Evolutionary conservation across 2,888 invertebrate species (phyloP).

Genomic region (Eulithis testata): DNA sequence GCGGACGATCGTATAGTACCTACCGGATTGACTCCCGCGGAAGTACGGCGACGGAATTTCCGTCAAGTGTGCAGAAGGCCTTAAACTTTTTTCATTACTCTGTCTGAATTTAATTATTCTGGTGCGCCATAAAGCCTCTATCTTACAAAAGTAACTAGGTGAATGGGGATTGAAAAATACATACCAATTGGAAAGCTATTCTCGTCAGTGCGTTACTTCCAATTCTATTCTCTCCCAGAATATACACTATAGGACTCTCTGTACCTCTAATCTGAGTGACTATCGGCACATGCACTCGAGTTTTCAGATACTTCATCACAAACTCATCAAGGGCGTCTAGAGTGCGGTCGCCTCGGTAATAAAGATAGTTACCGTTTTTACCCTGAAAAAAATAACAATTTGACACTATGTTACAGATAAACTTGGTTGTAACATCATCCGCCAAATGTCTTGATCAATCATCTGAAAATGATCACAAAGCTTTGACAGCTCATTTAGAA

Average conservation of each 20-base stretch:
- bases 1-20: no score
- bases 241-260: slow-evolving; percentile 77
- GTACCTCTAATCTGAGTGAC: slow-evolving; percentile 53
- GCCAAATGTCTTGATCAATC: no score
- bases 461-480: no score
- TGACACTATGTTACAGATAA: no score
- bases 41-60: no score
- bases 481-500: not conserved
- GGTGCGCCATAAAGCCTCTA: no score
- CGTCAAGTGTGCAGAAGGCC: no score
- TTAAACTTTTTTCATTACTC: no score
- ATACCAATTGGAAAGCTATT: slow-evolving; percentile 90
- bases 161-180: slow-evolving; percentile 40
- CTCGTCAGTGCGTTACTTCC: slow-evolving; percentile 84
- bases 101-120: no score
- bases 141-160: no score
- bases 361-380: slow-evolving; percentile 80
- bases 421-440: no score
- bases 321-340: slow-evolving; percentile 86
- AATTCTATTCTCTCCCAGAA: slow-evolving; percentile 81
- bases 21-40: no score
- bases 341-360: slow-evolving; percentile 85
- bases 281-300: slow-evolving; percentile 56
- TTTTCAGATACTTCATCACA: slow-evolving; percentile 84
- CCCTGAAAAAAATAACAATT: slow-evolving; percentile 61